Conservation (phyloP, 2,888 invertebrate species). For the Cheilosia vernalis region DNA sequence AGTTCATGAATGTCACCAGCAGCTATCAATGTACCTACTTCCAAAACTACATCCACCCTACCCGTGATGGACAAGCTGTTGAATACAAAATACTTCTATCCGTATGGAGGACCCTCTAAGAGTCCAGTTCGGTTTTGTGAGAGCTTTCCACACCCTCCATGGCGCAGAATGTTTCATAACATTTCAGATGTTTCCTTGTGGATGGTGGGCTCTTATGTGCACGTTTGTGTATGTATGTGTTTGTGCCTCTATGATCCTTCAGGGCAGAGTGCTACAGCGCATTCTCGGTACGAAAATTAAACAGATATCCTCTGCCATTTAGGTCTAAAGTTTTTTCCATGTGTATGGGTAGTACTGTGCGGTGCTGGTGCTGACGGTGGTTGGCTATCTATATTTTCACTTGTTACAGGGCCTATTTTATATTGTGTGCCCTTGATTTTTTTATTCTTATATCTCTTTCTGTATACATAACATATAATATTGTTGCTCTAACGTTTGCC, state of each 20-base stretch:
- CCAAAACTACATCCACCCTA: conserved; percentile 10
- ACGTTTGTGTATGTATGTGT: neutral
- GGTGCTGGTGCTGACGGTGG: conserved; percentile 2
- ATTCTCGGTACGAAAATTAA: conserved; percentile 48
- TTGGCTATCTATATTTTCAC: conserved; percentile 14
- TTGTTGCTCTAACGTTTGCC: neutral
- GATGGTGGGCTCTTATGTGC: neutral
- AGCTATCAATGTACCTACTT: conserved; percentile 29
- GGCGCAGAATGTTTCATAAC: conserved; percentile 41
- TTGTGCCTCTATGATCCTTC: conserved; percentile 11
- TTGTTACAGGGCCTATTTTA: conserved; percentile 31
- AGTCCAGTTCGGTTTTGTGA: conserved; percentile 49
- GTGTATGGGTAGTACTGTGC: conserved; percentile 10
- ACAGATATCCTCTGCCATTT: conserved; percentile 48
- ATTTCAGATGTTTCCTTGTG: conserved; percentile 20
- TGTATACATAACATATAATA: conserved; percentile 17
- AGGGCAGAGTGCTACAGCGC: conserved; percentile 59
- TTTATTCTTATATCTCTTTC: conserved; percentile 25
- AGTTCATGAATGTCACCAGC: conserved; percentile 30
- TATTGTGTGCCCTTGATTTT: conserved; percentile 51
- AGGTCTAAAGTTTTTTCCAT: conserved; percentile 10
- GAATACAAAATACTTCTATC: conserved; percentile 68
- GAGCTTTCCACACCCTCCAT: conserved; percentile 12
- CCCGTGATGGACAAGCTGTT: conserved; percentile 68
- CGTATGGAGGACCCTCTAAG: conserved; percentile 16